Base-by-base conservation (phyloP, 2,797 vertebrate species). In the Lagorchestes hirsutus region DNA sequence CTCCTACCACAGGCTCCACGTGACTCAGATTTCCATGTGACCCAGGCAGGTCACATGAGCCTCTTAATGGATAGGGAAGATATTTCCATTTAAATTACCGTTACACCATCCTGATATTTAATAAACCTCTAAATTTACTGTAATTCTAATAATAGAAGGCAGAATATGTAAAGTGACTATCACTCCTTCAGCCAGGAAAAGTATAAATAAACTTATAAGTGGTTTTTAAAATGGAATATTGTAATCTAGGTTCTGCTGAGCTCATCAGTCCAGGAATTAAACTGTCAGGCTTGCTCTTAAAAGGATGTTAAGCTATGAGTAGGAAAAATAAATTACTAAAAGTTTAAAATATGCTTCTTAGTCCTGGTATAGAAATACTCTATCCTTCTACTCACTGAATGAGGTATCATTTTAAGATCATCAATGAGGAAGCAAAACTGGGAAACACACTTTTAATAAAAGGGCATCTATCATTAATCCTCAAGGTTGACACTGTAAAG, bases 341-440 rank as follows among this genome's bases (percentile, higher is more conserved):
- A 1, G 0, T 27, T n/a, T 46, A 22, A 34, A 9, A 2, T 0
- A 40, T 55, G 90, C 12, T 50, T 87, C 18, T 27, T 18, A 0
- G 34, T 14, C 24, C 54, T 27, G 0, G 1, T 1, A 54, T 16
- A 14, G 46, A 52, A 59, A 28, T 28, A 87, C 0, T 0, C 3
- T 0, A 67, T 59, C 62, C 59, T 5, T 46, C 0, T 0, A 10
- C 29, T 67, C n/a, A 2, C 0, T 82, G 1, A 56, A 11, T 10
- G 55, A 1, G 9, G 8, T 4, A 5, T 59, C 28, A 0, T 87
- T 74, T 31, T 40, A 13, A 5, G 4, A 0, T 46, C 55, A 50
- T 34, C 0, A 14, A 67, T 3, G 46, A 5, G 92, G 18, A 87
- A 52, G 91, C 0, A 6, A 91, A 57, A 55, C 0, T 24, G 22